phyloP scores from a whole-genome alignment of 2,113 vertebrate genomes.

The Toxostoma redivivum region DNA sequence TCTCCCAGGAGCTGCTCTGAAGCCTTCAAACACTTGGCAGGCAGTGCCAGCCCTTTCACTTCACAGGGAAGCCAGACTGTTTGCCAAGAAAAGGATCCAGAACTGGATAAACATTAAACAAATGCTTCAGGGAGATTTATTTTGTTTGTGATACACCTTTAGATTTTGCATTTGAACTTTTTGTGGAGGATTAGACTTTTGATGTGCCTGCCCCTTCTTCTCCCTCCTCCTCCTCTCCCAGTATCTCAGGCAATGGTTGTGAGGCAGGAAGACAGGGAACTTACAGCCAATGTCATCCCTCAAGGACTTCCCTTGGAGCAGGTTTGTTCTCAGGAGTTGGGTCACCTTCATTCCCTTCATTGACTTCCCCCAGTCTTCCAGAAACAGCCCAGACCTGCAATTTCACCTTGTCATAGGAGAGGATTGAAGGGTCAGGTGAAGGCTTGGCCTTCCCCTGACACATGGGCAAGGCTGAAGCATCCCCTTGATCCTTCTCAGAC shows the following conservation, averaged over 20 bases:
- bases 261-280: neutral
- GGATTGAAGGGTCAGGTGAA: neutral
- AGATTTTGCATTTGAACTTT: constrained; percentile 19
- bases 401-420: neutral
- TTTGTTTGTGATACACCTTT: constrained; percentile 49
- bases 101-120: constrained; percentile 57
- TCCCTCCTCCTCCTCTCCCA: neutral
- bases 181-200: constrained; percentile 4
- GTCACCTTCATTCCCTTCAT: neutral
- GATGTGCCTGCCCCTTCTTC: neutral
- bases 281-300: neutral
- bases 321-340: neutral
- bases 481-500: neutral
- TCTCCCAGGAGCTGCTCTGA: neutral
- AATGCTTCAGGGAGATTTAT: constrained; percentile 40
- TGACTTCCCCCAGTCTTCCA: neutral
- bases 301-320: neutral
- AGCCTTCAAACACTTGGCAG: constrained; percentile 57
- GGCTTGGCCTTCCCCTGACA: neutral
- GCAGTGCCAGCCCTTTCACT: neutral
- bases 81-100: constrained; percentile 60
- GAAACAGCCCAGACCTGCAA: neutral
- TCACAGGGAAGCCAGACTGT: constrained; percentile 26
- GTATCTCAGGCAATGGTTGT: neutral
- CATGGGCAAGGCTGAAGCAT: neutral